A percentile compares a stretch with the other conserved stretches of the same genome.
These are phyloP conservation scores for Cygnus atratus DNA, from an alignment of 2,113 vertebrate genomes.

Conservation along the genomic window DNA sequence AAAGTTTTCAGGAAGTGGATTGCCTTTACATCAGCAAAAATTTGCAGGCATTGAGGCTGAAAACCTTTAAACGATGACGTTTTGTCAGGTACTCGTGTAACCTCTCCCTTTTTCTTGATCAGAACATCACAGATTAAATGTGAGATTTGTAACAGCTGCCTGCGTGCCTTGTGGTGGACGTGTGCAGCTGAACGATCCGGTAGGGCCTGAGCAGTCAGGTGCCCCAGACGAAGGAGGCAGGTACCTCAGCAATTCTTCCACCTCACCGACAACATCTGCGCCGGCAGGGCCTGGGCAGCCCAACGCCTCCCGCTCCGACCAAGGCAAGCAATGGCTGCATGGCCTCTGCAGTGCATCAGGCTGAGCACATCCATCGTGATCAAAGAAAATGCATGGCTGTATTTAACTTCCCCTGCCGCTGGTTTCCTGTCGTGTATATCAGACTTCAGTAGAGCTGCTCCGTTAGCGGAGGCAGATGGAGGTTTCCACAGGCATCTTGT, in stretches of 20 bases:
- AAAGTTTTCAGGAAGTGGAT: not conserved
- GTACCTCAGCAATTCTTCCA: not conserved
- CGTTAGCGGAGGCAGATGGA: not conserved
- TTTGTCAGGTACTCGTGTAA: accelerated
- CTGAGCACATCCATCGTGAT: not conserved
- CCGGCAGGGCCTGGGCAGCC: not conserved
- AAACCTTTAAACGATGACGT: not conserved
- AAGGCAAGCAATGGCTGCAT: not conserved
- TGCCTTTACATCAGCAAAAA: not conserved
- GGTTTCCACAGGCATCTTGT: not conserved
- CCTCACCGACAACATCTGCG: not conserved
- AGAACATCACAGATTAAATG: not conserved
- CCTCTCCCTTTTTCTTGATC: not conserved
- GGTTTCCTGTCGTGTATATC: not conserved
- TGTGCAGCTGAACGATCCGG: not conserved
- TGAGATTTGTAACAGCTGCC: not conserved
- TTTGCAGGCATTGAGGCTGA: not conserved
- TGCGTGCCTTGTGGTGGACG: not conserved
- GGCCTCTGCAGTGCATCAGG: not conserved
- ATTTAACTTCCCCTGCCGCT: not conserved
- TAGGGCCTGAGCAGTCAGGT: not conserved
- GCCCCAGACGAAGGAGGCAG: not conserved
- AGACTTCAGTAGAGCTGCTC: not conserved
- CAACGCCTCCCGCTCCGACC: not conserved
- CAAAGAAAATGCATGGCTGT: not conserved